phyloP scores from a whole-genome alignment of 2,797 vertebrate genomes.

The Poeciliopsis turneri region DNA sequence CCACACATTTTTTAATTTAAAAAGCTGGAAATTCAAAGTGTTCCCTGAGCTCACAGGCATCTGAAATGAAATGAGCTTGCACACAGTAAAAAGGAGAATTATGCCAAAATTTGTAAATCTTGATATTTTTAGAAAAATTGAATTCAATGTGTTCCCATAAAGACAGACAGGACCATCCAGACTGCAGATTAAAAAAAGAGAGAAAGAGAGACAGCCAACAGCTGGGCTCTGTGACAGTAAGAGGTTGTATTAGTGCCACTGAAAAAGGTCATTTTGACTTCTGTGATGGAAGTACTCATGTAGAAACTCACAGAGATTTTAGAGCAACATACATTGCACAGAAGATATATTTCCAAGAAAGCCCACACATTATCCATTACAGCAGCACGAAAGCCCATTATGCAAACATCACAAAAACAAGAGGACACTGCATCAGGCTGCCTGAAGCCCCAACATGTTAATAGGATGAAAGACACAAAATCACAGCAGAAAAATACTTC shows the following conservation, averaged over 20 bases:
- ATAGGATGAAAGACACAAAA: not conserved
- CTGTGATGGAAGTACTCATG: not conserved
- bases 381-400: not conserved
- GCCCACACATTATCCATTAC: not conserved
- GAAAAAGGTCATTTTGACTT: slow-evolving; percentile 1
- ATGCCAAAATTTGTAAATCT: not conserved
- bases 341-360: not conserved
- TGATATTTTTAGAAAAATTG: not conserved
- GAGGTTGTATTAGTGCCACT: not conserved
- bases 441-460: not conserved
- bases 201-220: not conserved
- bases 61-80: not conserved
- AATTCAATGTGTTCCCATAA: not conserved
- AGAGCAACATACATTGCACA: not conserved
- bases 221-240: not conserved
- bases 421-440: not conserved
- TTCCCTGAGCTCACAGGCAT: not conserved
- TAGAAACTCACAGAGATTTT: not conserved
- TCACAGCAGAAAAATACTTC: not conserved
- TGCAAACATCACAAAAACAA: not conserved
- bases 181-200: not conserved
- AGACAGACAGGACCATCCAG: not conserved
- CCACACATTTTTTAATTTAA: not conserved
- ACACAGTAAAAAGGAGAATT: not conserved
- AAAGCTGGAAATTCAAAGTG: not conserved